Conservation (phyloP, 2,888 invertebrate genomes). For the Athalia circularis region DNA sequence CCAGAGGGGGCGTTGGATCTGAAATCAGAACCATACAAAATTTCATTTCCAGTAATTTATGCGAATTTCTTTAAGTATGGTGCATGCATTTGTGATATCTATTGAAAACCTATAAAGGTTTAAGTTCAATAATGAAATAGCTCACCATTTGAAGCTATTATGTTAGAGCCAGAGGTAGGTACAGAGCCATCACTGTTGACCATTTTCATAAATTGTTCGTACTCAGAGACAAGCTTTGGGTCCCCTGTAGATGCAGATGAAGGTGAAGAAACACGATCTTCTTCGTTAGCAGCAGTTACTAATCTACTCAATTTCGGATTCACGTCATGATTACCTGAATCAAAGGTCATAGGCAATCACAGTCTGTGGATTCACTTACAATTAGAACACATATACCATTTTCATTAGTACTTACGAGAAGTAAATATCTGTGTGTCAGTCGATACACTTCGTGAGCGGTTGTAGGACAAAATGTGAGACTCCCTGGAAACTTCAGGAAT, state of each 20-base stretch:
- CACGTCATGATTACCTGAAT: constrained; percentile 22
- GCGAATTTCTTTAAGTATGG: background rate
- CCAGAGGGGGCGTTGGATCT: constrained; percentile 2
- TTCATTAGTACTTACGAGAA: background rate
- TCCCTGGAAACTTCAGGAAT: background rate
- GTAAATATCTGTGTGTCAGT: background rate
- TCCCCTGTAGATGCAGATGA: constrained; percentile 56
- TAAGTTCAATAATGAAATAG: background rate
- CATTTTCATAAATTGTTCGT: constrained; percentile 79
- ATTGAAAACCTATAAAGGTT: background rate
- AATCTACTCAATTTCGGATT: background rate
- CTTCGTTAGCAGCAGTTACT: background rate
- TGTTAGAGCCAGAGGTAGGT: background rate
- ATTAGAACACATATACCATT: background rate
- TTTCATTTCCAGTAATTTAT: background rate
- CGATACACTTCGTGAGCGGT: background rate
- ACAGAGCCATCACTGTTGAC: constrained; percentile 70
- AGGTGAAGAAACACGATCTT: constrained; percentile 29
- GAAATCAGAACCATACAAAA: background rate
- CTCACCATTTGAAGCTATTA: background rate
- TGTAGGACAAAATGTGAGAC: background rate
- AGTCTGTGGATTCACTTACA: background rate
- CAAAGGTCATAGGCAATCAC: background rate
- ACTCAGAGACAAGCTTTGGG: constrained; percentile 75
- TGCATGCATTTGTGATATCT: background rate